These are phyloP conservation scores for Megalopta genalis DNA, from an alignment of 1,140 invertebrate genomes.

Conservation along the genomic window DNA sequence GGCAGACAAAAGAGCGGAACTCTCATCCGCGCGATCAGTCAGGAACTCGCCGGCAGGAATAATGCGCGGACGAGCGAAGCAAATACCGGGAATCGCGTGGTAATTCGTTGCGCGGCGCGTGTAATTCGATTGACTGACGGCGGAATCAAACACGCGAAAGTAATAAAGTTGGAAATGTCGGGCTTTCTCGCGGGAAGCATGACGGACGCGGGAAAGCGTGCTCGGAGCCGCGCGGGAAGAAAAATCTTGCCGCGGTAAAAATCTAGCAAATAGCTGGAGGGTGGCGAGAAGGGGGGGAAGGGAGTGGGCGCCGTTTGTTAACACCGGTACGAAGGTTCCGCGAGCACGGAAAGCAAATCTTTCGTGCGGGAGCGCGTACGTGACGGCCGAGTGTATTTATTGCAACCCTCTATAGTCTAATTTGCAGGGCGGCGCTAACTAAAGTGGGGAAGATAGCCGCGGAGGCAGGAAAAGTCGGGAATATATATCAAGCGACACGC, in stretches of 20 bases:
- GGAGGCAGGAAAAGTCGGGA: neutral
- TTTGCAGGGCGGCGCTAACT: constrained; percentile 34
- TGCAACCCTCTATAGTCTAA: constrained; percentile 50
- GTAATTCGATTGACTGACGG: constrained; percentile 25
- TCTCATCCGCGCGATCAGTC: neutral
- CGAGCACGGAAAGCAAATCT: constrained; percentile 51
- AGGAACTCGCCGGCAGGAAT: neutral
- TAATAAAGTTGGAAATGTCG: neutral
- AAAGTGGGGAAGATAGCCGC: constrained; percentile 22
- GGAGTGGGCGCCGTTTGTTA: neutral
- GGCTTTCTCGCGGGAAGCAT: neutral
- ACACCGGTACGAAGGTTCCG: constrained; percentile 30
- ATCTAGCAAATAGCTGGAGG: constrained; percentile 6
- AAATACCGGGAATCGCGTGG: neutral
- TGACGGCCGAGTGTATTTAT: constrained; percentile 59
- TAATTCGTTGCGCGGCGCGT: neutral
- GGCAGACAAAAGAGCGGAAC: neutral
- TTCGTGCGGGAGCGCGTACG: constrained; percentile 40
- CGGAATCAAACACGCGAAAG: constrained; percentile 5
- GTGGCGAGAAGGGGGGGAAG: neutral
- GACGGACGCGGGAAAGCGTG: neutral
- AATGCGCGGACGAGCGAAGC: neutral
- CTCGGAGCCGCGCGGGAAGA: constrained; percentile 8
- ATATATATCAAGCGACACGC: neutral
- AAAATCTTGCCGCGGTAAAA: constrained; percentile 15